Base-by-base conservation (phyloP, 2,797 vertebrate species). In the Eptatretus atami region DNA sequence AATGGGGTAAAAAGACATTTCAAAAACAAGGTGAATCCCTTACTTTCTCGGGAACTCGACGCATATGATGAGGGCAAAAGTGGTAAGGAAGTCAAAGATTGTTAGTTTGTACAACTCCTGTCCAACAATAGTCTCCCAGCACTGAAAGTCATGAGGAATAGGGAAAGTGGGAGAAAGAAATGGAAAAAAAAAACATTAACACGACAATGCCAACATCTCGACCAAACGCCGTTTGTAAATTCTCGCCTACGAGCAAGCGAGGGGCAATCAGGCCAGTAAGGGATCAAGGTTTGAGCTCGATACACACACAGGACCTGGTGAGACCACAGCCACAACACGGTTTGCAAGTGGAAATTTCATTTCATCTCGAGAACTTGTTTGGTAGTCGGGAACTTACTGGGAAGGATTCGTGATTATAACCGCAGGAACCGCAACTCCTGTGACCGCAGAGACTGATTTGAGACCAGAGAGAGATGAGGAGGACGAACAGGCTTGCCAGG, bases 21-120 rank as follows among this genome's bases (percentile, higher is more conserved):
- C 4, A 44, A 44, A 44, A 44, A 44, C 4, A 44, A 44, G 31
- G 31, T 8, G 31, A 44, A 44, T 44, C 6, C 31, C 73, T 70
- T 71, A 86, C 85, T 81, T 83, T 66, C 80, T 79, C 52, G 84
- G 83, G 71, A 82, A 81, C 70, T 83, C 82, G 64, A 83, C 68
- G 67, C 86, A 69, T 19, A 82, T n/a, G 10, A 74, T 72, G 53
- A 80, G 63, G 1, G 74, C 76, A 1, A 84, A 53, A 52, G 69
- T 74, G 31, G 77, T 76, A 66, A 88, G 72, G 67, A 86, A 71
- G 67, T 86, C 83, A 52, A 90, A 90, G 53, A 90, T 66, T 2
- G 79, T 72, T 53, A 90, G 74, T 68, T 81, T 88, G 74, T 86
- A 88, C 84, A 88, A 85, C 71, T 90, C 85, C 72, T 85, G 83